phyloP scores from a whole-genome alignment of 2,113 vertebrate genomes.

The Uria aalge region DNA sequence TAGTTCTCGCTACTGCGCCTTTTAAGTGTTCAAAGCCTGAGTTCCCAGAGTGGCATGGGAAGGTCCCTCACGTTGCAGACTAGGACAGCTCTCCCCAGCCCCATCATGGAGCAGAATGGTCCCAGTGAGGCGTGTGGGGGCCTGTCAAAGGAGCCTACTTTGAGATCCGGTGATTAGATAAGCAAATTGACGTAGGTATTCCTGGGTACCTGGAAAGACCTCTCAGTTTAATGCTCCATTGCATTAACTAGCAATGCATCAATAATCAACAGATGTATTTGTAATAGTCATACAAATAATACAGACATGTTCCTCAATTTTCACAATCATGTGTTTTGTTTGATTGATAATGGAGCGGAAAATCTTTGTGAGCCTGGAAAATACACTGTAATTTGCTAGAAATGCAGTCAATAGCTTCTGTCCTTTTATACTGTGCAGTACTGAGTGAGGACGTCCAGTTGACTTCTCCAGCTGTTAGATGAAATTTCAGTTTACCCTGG shows the following conservation, averaged over 20 bases:
- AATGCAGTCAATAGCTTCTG: background rate
- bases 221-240: background rate
- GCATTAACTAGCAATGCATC: background rate
- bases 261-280: background rate
- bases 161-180: background rate
- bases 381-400: background rate
- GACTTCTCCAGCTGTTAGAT: slow-evolving; percentile 4
- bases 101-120: background rate
- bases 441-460: background rate
- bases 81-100: background rate
- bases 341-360: background rate
- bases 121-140: fast-evolving
- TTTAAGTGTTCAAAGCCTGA: background rate
- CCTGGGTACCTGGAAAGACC: background rate
- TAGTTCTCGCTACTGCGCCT: fast-evolving
- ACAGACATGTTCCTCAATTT: background rate
- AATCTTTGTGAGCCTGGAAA: background rate
- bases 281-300: background rate
- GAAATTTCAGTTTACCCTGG: background rate
- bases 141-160: background rate
- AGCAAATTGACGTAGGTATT: fast-evolving
- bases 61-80: background rate
- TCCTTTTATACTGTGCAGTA: background rate
- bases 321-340: background rate
- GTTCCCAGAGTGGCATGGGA: background rate